Evolutionary conservation across 2,888 invertebrate species (phyloP).

Genomic region (Dyspetes luteomarginatus): DNA sequence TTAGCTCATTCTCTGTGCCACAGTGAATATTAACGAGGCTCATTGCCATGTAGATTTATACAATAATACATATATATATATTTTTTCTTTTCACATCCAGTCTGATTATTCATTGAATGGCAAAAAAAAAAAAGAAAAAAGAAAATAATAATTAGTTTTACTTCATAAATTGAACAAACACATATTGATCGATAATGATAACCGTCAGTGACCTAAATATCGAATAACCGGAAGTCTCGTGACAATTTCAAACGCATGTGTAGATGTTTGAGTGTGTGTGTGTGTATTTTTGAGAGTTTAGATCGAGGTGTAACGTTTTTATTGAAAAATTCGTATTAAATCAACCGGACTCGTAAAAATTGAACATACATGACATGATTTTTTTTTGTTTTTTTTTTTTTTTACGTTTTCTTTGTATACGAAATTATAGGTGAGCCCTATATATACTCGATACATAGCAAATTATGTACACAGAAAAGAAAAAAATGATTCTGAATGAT

Average conservation of each 20-base stretch:
- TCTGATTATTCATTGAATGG: constrained; percentile 27
- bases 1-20: constrained; percentile 39
- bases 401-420: background rate
- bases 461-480: constrained; percentile 30
- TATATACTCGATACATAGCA: constrained; percentile 15
- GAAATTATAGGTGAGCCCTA: background rate
- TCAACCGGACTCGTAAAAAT: too few species aligned
- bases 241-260: constrained; percentile 13
- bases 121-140: too few species aligned
- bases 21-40: constrained; percentile 47
- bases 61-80: constrained; percentile 49
- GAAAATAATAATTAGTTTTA: background rate
- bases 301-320: too few species aligned
- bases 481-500: constrained; percentile 17
- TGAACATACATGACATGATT: background rate
- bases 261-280: background rate
- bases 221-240: background rate
- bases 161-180: constrained; percentile 16
- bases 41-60: constrained; percentile 53
- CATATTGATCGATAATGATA: background rate
- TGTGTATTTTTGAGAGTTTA: background rate
- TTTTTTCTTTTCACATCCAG: constrained; percentile 44
- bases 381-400: constrained; percentile 4
- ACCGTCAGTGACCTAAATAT: background rate
- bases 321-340: too few species aligned